These are phyloP conservation scores for Opisthocomus hoazin DNA, from an alignment of 2,113 vertebrate genomes.

Conservation along the genomic window DNA sequence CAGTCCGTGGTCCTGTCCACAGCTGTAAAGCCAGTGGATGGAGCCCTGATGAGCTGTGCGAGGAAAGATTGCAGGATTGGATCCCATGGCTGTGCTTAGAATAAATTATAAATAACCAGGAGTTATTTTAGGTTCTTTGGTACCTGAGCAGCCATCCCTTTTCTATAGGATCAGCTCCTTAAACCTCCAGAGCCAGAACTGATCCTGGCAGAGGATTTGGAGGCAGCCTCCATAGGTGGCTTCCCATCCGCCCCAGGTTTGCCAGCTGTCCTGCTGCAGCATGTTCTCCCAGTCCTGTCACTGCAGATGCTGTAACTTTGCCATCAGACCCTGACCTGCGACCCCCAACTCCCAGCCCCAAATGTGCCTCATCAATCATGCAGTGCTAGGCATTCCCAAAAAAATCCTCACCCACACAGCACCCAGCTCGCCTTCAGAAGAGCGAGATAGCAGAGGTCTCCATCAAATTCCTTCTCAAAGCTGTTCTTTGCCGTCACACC, in stretches of 20 bases:
- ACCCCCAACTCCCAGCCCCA: not conserved
- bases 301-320: not conserved
- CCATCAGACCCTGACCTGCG: not conserved
- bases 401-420: not conserved
- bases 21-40: fast-evolving
- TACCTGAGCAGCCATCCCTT: not conserved
- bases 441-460: not conserved
- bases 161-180: not conserved
- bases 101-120: not conserved
- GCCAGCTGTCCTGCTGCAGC: not conserved
- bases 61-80: not conserved
- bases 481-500: not conserved
- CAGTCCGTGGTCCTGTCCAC: not conserved
- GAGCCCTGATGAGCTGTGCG: not conserved
- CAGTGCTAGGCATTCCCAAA: too few species aligned
- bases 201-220: not conserved
- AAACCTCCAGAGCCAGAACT: not conserved
- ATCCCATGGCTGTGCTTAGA: not conserved
- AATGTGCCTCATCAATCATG: fast-evolving
- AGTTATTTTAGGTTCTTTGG: not conserved
- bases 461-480: not conserved
- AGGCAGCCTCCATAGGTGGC: not conserved
- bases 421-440: not conserved
- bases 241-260: not conserved
- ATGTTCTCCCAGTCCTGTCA: not conserved